phyloP scores from a whole-genome alignment of 2,113 vertebrate species.

The Leptodactylus fuscus region DNA sequence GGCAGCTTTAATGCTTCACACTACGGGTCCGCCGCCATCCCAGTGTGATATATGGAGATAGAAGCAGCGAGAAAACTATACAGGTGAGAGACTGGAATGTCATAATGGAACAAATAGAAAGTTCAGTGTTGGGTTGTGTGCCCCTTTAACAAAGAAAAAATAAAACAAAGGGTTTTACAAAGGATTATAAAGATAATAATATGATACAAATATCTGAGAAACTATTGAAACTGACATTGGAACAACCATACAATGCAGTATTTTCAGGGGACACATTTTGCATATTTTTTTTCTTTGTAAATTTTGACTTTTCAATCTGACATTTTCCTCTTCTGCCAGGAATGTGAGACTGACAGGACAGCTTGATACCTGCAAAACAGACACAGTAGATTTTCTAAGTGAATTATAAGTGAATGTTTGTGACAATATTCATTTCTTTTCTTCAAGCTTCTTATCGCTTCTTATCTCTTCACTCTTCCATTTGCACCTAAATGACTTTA shows the following conservation, averaged over 20 bases:
- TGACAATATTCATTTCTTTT: neutral
- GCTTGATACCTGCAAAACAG: neutral
- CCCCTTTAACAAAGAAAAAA: too few relatives aligned
- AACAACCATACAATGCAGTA: neutral
- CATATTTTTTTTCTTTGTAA: neutral
- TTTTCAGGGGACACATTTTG: neutral
- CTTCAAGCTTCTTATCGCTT: neutral
- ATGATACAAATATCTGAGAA: too few relatives aligned
- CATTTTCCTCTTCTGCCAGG: neutral
- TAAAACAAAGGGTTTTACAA: too few relatives aligned
- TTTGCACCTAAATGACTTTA: neutral
- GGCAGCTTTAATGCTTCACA: too few relatives aligned
- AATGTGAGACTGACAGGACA: neutral
- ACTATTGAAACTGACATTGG: too few relatives aligned
- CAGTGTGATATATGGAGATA: too few relatives aligned
- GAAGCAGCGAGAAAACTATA: too few relatives aligned
- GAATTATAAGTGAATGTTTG: slow-evolving; percentile 17
- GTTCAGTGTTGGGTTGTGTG: too few relatives aligned
- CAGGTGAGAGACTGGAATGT: too few relatives aligned
- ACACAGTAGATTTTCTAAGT: neutral
- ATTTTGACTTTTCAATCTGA: neutral
- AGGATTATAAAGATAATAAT: too few relatives aligned
- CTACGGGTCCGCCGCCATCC: too few relatives aligned
- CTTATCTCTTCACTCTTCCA: neutral
- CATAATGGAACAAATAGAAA: too few relatives aligned